Evolutionary conservation across 2,797 vertebrate species (phyloP).

Genomic region (Prionace glauca): DNA sequence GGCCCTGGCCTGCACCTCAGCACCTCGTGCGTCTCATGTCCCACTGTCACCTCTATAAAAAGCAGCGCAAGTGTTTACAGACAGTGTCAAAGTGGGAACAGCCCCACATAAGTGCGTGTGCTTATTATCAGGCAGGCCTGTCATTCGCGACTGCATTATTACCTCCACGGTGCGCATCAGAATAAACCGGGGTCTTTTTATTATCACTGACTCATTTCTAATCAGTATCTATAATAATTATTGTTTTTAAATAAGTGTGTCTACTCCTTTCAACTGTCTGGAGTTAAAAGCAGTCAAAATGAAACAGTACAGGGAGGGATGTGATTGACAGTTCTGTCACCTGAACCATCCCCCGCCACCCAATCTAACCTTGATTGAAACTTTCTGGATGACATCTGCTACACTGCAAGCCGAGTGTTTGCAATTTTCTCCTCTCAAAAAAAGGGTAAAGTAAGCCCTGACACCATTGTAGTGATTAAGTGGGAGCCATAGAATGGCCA

Average conservation of each 20-base stretch:
- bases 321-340: not conserved
- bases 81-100: conserved; percentile 24
- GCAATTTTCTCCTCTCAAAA: not conserved
- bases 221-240: conserved; percentile 33
- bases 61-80: conserved; percentile 8
- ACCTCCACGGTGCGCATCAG: not conserved
- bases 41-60: not conserved
- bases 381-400: conserved; percentile 18
- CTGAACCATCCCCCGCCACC: not conserved
- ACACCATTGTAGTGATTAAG: conserved; percentile 34
- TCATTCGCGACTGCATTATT: conserved; percentile 7
- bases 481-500: conserved; percentile 14
- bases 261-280: conserved; percentile 7
- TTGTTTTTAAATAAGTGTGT: not conserved
- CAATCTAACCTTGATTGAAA: conserved; percentile 19
- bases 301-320: not conserved
- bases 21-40: not conserved
- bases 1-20: not conserved
- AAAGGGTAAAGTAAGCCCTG: conserved; percentile 1
- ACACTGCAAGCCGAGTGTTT: conserved; percentile 13
- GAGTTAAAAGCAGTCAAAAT: conserved; percentile 19
- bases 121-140: conserved; percentile 24
- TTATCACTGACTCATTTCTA: conserved; percentile 21
- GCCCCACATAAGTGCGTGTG: conserved; percentile 12
- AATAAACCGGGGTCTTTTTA: not conserved